Base-by-base conservation (phyloP, 2,113 vertebrate genomes). In the Rhynchomys soricoides region DNA sequence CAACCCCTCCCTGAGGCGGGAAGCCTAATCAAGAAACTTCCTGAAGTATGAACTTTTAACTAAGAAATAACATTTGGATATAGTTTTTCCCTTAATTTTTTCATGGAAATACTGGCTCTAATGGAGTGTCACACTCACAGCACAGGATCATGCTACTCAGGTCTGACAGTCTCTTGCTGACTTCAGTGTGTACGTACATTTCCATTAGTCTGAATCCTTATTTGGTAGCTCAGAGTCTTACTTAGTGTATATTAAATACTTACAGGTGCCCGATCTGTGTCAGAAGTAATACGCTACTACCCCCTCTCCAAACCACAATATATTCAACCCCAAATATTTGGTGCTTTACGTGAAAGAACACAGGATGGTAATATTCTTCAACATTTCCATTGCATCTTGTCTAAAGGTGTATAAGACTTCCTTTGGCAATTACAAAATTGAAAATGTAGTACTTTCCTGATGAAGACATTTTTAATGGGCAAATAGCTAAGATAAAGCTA, bases 1-100 rank as follows among this genome's bases (percentile, higher is more conserved):
- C 48, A 82, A 24, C 40, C 48, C 83, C 22, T 92, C 82, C 89
- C 83, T 79, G n/a, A 74, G 78, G 71, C 82, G 90, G 66, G 37
- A 94, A 95, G 62, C 86, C 70, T 70, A 96, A 83, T 95, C 94
- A 94, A 82, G 89, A 68, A 68, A 87, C 86, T 96, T 97, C 96
- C 89, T 91, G 77, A 95, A 93, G 40, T 45, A 40, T 86, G 59
- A 97, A n/a, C 73, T 75, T 94, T 96, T 81, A 79, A 91, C 55
- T 90, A 57, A 75, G 79, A 22, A 94, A 89, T 89, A 85, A 93
- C 68, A 79, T 92, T 93, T 85, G 88, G 15, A 91, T 70, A 26
- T 77, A 68, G 64, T 82, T 86, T 73, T 95, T 78, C 68, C 55
- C 40, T 0, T 71, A 77, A 7, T 90, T 90, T 92, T 97, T 85